These are phyloP conservation scores for Tringa solitaria DNA, from an alignment of 2,113 vertebrate genomes.

Conservation along the genomic window DNA sequence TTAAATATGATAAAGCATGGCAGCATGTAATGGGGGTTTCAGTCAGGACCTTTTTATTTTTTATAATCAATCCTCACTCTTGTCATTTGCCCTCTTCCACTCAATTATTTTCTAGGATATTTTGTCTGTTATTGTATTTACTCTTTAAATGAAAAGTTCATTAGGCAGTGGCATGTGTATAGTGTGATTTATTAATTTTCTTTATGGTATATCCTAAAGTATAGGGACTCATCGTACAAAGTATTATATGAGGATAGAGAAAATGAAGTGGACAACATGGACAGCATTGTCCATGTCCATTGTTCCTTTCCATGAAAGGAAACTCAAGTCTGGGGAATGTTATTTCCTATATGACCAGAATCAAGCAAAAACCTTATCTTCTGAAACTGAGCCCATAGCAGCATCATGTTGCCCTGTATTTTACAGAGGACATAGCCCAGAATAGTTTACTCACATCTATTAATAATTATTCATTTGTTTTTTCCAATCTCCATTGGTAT, in stretches of 20 bases:
- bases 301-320: background rate
- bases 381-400: background rate
- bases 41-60: background rate
- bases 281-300: background rate
- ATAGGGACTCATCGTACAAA: background rate
- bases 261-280: background rate
- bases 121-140: background rate
- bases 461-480: background rate
- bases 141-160: background rate
- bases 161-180: background rate
- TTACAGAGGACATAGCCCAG: background rate
- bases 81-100: background rate
- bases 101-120: background rate
- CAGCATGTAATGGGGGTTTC: background rate
- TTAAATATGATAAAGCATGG: background rate
- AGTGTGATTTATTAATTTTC: background rate
- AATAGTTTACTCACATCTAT: background rate
- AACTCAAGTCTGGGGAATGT: background rate
- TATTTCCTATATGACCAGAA: background rate
- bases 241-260: background rate
- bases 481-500: background rate
- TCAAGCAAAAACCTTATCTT: background rate
- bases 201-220: background rate
- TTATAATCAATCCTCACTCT: background rate
- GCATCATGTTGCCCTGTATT: background rate